A percentile compares a stretch with the other conserved stretches of the same genome.
Evolutionary conservation across 2,113 vertebrate species (phyloP).

Genomic region (Saccopteryx bilineata): DNA sequence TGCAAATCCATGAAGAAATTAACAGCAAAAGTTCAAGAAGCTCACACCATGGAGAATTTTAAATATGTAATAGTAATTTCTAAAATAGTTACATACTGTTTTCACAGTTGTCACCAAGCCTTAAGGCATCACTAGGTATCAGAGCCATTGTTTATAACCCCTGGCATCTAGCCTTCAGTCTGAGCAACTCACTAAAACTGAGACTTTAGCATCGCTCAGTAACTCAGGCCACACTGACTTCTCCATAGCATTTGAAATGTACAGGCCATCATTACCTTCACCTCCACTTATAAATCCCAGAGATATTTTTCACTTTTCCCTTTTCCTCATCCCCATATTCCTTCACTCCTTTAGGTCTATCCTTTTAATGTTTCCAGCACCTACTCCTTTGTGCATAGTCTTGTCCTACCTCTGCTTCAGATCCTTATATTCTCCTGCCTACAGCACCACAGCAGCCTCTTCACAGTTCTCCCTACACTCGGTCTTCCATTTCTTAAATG

Average conservation of each 20-base stretch:
- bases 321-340: background rate
- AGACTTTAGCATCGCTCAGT: background rate
- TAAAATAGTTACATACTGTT: conserved; percentile 1
- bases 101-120: background rate
- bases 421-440: background rate
- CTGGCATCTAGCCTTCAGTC: background rate
- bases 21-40: background rate
- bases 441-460: background rate
- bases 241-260: background rate
- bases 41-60: background rate
- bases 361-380: background rate
- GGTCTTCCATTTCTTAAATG: background rate
- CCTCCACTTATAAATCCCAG: background rate
- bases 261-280: background rate
- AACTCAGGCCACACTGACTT: background rate
- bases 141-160: background rate
- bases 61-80: background rate
- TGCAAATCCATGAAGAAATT: background rate
- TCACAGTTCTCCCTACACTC: background rate
- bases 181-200: background rate
- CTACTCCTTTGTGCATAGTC: background rate
- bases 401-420: background rate
- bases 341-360: background rate
- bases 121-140: background rate
- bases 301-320: background rate